phyloP scores from a whole-genome alignment of 2,113 vertebrate genomes.

The Silurus asotus region DNA sequence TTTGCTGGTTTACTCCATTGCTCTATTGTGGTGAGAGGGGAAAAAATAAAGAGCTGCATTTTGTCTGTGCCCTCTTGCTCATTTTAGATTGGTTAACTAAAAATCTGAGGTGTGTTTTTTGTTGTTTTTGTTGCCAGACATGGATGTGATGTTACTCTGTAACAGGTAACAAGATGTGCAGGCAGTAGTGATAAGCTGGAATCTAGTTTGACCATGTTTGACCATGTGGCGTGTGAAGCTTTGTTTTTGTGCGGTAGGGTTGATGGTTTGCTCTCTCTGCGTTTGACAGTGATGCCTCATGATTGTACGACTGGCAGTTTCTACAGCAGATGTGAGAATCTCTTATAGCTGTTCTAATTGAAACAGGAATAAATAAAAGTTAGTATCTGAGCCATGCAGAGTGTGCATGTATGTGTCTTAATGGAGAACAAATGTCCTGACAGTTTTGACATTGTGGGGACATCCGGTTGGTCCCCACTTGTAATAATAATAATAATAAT shows the following conservation, averaged over 20 bases:
- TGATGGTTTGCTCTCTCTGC: conserved; percentile 27
- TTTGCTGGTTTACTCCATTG: conserved; percentile 42
- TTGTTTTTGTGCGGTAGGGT: conserved; percentile 1
- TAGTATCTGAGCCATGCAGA: conserved; percentile 46
- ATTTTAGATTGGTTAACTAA: conserved; percentile 15
- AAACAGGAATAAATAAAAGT: conserved; percentile 60
- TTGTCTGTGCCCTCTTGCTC: conserved; percentile 26
- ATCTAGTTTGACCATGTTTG: conserved; percentile 15
- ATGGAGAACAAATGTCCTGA: neutral
- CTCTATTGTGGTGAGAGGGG: conserved; percentile 20
- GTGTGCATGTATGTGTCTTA: neutral
- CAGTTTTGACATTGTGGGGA: neutral
- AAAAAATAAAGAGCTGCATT: conserved; percentile 35
- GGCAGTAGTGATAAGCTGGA: neutral
- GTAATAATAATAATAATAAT: too few relatives aligned
- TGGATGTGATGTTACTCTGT: neutral
- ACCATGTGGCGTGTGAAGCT: conserved; percentile 6
- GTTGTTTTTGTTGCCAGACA: conserved; percentile 4
- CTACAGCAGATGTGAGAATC: conserved; percentile 60
- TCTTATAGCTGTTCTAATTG: conserved; percentile 68
- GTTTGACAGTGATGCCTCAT: conserved; percentile 64
- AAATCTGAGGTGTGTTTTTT: neutral
- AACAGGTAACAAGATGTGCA: neutral
- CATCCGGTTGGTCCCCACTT: neutral
- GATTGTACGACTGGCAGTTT: conserved; percentile 65